These are phyloP conservation scores for Siphamia tubifer DNA, from an alignment of 2,113 vertebrate species.

Conservation along the genomic window DNA sequence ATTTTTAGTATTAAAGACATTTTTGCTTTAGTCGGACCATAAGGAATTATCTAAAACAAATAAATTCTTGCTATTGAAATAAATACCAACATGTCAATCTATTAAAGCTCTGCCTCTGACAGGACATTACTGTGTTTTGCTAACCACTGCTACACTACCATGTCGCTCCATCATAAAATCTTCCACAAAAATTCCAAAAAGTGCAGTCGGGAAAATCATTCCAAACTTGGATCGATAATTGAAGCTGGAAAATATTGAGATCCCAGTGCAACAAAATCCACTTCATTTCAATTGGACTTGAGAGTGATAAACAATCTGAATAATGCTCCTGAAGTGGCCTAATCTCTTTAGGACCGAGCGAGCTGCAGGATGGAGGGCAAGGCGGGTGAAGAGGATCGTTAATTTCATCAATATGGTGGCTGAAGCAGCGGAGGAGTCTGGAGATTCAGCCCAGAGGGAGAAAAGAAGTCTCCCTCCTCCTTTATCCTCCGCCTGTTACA, in stretches of 20 bases:
- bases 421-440: constrained; percentile 65
- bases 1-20: no score
- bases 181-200: no score
- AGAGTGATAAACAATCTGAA: constrained; percentile 75
- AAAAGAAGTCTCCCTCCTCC: constrained; percentile 45
- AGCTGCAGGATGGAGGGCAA: constrained; percentile 53
- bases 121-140: no score
- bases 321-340: constrained; percentile 74
- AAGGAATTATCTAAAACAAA: no score
- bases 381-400: constrained; percentile 59
- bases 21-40: no score
- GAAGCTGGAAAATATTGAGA: neutral
- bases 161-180: no score
- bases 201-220: no score
- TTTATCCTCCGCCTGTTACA: constrained; percentile 71
- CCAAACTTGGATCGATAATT: neutral
- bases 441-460: constrained; percentile 51
- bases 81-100: no score
- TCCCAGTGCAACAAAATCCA: constrained; percentile 58
- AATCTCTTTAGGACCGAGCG: constrained; percentile 68
- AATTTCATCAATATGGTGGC: constrained; percentile 74
- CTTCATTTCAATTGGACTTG: constrained; percentile 74
- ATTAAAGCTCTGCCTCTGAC: no score
- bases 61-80: no score
- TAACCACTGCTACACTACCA: no score